These are phyloP conservation scores for Megaptera novaeangliae DNA, from an alignment of 2,113 vertebrate genomes.

Conservation along the genomic window DNA sequence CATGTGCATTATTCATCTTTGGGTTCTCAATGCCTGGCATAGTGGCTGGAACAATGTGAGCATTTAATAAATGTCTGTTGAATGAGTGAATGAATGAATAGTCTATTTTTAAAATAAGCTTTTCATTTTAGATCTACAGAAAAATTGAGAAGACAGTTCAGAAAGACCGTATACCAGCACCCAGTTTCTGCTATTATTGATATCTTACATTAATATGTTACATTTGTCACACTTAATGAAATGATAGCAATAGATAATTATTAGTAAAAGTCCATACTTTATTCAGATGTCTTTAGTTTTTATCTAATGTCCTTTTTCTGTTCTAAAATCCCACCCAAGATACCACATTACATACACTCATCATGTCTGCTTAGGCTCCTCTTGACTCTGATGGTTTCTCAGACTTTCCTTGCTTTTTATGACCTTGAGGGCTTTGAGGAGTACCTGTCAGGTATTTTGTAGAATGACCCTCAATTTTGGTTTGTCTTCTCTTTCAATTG, in stretches of 20 bases:
- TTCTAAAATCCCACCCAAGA: neutral
- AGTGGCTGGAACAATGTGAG: neutral
- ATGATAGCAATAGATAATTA: neutral
- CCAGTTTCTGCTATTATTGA: neutral
- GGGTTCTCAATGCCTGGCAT: neutral
- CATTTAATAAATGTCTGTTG: neutral
- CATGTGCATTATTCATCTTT: neutral
- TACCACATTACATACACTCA: neutral
- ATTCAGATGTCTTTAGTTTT: neutral
- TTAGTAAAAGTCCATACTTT: neutral
- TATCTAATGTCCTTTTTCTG: neutral
- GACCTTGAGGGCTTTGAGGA: neutral
- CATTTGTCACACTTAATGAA: neutral
- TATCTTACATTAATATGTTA: neutral
- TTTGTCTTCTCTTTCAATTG: neutral
- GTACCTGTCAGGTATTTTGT: neutral
- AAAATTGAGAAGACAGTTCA: neutral
- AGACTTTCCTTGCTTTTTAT: neutral
- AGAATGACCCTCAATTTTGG: neutral
- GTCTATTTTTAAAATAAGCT: neutral
- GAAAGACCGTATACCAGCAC: neutral
- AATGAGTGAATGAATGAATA: neutral
- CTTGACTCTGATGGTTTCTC: neutral
- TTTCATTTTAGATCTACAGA: neutral
- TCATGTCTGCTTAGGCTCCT: neutral